Base-by-base conservation (phyloP, 1,140 invertebrate species). In the Drosophila tani region DNA sequence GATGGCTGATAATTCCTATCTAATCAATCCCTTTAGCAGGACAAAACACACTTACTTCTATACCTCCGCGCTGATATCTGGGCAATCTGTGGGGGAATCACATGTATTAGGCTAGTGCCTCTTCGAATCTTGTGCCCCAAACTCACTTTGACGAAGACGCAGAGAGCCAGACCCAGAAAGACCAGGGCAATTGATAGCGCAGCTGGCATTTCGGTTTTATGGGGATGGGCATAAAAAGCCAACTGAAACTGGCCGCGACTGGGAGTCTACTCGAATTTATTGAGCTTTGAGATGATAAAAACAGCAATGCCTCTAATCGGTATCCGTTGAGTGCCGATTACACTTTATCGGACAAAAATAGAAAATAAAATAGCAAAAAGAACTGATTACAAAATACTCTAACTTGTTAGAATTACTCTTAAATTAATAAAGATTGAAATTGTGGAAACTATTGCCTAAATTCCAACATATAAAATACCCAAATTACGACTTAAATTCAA, bases 1-100 rank as follows among this genome's bases (percentile, higher is more conserved):
- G n/a, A 6, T 29, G 11, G 1, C 5, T 12, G 5, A 17, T 50
- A 12, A 12, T 50, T 50, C 0, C n/a, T 5, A 15, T 19, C 3
- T 21, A 21, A 55, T 38, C 14, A 9, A 5, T 8, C 17, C 17
- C 0, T 8, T 55, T 11, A 21, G 6, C 4, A 21, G 3, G 7
- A 14, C 1, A 38, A 55, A 51, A 51, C 19, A 53, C 49, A 63
- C 60, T 63, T 63, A 63, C 60, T 63, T 21, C 60, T 63, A 27
- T 55, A 12, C 3, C 21, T 55, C 17, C 32, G 11, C 5, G 60
- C 32, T 2, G 49, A 53, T 5, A 63, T 1, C 12, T 41, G 32
- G 12, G 19, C 60, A 63, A 63, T 41, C 60, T 63, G 35, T 8
- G 17, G 14, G 14, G 60, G 5, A 63, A 29, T 24, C 19, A 40